Percentiles rank a stretch among this genome's conserved stretches.
These are phyloP conservation scores for Picathartes gymnocephalus DNA, from an alignment of 2,113 vertebrate genomes.

Conservation along the genomic window DNA sequence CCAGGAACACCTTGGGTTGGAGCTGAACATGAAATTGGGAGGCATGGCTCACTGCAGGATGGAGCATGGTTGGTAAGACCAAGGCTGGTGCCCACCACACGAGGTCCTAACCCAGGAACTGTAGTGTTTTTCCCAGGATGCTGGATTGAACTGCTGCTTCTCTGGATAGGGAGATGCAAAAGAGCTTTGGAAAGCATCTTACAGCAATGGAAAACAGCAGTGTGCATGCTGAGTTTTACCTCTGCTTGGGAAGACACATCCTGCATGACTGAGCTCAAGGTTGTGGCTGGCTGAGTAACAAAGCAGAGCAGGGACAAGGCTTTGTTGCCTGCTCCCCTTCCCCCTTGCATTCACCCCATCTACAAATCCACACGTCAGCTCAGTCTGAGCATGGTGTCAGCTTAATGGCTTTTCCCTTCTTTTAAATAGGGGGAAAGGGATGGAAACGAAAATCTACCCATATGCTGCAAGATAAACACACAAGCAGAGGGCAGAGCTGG, in stretches of 20 bases:
- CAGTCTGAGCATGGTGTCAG: not conserved
- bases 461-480: not conserved
- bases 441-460: not conserved
- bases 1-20: not conserved
- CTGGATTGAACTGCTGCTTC: not conserved
- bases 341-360: not conserved
- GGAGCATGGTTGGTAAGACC: not conserved
- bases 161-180: not conserved
- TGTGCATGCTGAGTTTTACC: not conserved
- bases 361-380: fast-evolving
- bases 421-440: not conserved
- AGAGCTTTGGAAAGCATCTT: not conserved
- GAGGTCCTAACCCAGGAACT: not conserved
- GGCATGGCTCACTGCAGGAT: fast-evolving
- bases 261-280: not conserved
- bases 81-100: not conserved
- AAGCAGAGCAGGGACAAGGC: not conserved
- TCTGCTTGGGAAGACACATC: not conserved
- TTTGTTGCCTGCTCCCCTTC: not conserved
- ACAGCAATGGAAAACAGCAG: not conserved
- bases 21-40: fast-evolving
- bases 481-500: not conserved
- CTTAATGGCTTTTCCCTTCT: not conserved
- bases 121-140: not conserved
- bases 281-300: not conserved